phyloP scores from a whole-genome alignment of 2,113 vertebrate species.

The Leucoraja erinaceus region DNA sequence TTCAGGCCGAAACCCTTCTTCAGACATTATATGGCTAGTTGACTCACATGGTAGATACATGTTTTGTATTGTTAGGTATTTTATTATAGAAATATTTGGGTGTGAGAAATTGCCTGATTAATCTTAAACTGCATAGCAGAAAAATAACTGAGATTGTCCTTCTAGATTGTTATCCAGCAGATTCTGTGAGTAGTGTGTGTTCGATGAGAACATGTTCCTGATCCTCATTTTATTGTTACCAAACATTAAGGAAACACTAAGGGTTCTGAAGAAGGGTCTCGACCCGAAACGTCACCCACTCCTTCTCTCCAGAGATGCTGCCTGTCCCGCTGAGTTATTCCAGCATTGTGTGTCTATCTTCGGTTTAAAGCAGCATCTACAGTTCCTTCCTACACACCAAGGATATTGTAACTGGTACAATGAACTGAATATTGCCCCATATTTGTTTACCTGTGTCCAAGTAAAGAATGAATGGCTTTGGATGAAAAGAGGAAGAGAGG shows the following conservation, averaged over 20 bases:
- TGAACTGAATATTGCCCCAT: background rate
- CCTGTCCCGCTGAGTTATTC: too few species aligned
- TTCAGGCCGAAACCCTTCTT: too few species aligned
- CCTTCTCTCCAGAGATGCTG: too few species aligned
- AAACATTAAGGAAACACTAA: background rate
- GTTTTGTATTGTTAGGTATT: background rate
- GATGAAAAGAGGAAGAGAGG: too few species aligned
- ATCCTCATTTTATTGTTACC: background rate
- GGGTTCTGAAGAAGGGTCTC: too few species aligned
- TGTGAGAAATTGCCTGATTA: background rate
- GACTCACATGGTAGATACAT: background rate
- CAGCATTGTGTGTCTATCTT: background rate
- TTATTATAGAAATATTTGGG: background rate
- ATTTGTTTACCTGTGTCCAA: too few species aligned
- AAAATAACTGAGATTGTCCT: background rate
- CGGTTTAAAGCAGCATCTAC: too few species aligned
- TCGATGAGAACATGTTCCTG: background rate
- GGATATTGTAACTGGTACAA: background rate
- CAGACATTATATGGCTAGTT: background rate
- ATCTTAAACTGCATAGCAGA: background rate
- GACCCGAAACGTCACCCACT: too few species aligned
- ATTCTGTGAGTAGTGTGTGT: background rate
- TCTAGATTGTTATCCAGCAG: background rate
- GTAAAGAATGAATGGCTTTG: background rate
- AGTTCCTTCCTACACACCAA: too few species aligned